Evolutionary conservation across 1,140 invertebrate genomes (phyloP), one percentile per base, ranked within the genome.

Genomic region (Drosophila lacteicornis): DNA sequence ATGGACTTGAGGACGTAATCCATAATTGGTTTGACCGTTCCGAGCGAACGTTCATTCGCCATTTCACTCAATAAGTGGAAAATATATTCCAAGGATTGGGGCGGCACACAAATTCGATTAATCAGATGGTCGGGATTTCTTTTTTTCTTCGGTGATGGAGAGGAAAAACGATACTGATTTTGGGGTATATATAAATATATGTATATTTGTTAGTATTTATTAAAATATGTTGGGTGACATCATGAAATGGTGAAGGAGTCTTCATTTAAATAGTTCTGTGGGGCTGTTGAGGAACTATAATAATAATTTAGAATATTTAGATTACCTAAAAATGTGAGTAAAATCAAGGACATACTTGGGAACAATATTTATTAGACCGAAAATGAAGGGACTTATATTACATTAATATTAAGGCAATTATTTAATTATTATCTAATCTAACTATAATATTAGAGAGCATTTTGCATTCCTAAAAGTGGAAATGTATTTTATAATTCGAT

Each of bases 1-100:
- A 90, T 87, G 84, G 73, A 88, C 80, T 88, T 88, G 80, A 80
- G 74, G 77, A 76, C 60, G 81, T 90, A 90, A 90, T 90, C 85
- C 81, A 85, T 90, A 90, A 90, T 90, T 90, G 85, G 60, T 71
- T 73, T 71, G 69, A 73, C 69, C 69, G 53, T 33, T 80, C 27
- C 27, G 27, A 30, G 27, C 67, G 65, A 68, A 61, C 66, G 78
- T 71, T 80, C 58, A 19, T 25, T 84, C 79, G 65, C 74, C 82
- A 76, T 81, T 76, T 83, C 65, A 36, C 51, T 46, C 70, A 51
- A 70, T 75, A 62, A 68, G 63, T 68, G 53, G 38, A 57, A 66
- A 61, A 46, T 66, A 46, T 63, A 46, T 66, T 63, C 56, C 49
- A 46, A 36, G 69, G 62, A 70, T 58, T 76, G 30, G 22, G 22